Conservation (phyloP, 2,113 vertebrate species). For the Acanthochromis polyacanthus region DNA sequence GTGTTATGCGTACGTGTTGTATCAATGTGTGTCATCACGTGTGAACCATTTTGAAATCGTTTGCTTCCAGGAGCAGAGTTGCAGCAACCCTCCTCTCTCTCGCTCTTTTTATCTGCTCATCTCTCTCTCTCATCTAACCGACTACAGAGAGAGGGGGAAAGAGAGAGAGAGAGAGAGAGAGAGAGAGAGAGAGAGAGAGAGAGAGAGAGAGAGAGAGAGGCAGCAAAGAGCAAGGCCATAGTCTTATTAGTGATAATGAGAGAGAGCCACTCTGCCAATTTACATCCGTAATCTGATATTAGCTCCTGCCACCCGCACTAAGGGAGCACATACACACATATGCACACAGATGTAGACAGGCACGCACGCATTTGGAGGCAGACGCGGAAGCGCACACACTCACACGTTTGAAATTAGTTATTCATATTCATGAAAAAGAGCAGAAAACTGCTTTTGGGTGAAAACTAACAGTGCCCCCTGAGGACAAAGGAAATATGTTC, state of each 20-base stretch:
- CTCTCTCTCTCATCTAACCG: constrained; percentile 57
- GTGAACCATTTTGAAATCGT: constrained; percentile 37
- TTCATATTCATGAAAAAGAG: constrained; percentile 61
- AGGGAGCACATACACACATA: constrained; percentile 35
- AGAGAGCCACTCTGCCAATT: constrained; percentile 84
- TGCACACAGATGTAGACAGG: neutral
- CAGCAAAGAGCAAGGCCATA: constrained; percentile 73
- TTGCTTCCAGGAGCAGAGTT: constrained; percentile 45
- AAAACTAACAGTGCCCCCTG: constrained; percentile 37
- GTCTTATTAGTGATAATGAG: constrained; percentile 87
- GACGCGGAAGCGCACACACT: constrained; percentile 23
- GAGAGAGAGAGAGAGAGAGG: constrained; percentile 44
- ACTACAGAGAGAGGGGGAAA: constrained; percentile 38
- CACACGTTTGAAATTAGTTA: constrained; percentile 53
- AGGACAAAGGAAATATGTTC: constrained; percentile 44
- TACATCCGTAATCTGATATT: constrained; percentile 87
- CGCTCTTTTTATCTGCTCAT: constrained; percentile 10
- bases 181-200: constrained; percentile 31
- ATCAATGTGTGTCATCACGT: constrained; percentile 37
- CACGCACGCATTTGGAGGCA: constrained; percentile 25
- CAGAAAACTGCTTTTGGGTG: constrained; percentile 46
- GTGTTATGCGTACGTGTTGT: constrained; percentile 3
- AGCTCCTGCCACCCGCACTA: constrained; percentile 77
- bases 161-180: constrained; percentile 34
- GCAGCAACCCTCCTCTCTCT: constrained; percentile 23